Evolutionary conservation across 2,888 invertebrate genomes (phyloP).

Genomic region (Phasia obesa): DNA sequence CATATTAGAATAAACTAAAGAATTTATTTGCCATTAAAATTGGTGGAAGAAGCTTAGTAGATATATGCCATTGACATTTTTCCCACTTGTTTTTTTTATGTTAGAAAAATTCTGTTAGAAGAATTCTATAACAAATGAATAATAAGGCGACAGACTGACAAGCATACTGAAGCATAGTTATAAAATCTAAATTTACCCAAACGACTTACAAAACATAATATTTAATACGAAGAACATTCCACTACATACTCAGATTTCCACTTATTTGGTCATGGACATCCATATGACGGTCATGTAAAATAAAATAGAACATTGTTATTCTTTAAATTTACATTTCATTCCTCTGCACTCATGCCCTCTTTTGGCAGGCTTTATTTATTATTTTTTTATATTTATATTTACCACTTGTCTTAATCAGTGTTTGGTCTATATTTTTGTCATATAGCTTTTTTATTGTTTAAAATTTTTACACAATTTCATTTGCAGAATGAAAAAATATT

Average conservation of each 20-base stretch:
- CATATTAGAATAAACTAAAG: too few species aligned
- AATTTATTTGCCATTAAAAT: too few species aligned
- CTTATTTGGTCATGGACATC: background rate
- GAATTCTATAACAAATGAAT: too few species aligned
- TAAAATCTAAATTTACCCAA: too few species aligned
- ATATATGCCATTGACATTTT: too few species aligned
- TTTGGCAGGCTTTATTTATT: background rate
- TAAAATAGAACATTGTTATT: background rate
- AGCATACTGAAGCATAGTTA: too few species aligned
- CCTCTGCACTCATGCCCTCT: background rate
- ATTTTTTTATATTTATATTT: background rate
- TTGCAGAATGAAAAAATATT: constrained; percentile 19
- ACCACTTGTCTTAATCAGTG: constrained; percentile 30
- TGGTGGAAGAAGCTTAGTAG: too few species aligned
- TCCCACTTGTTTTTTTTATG: too few species aligned
- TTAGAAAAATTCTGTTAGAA: too few species aligned
- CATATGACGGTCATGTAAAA: background rate
- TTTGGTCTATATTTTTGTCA: constrained; percentile 32
- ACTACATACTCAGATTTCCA: background rate
- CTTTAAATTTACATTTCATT: constrained; percentile 25
- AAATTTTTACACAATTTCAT: constrained; percentile 60
- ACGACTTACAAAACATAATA: too few species aligned
- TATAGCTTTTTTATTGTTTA: constrained; percentile 40
- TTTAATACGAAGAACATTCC: too few species aligned
- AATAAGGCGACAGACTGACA: too few species aligned